A percentile compares a stretch with the other conserved stretches of the same genome.
Conservation (phyloP, 2,888 invertebrate genomes). For the Pardosa pseudoannulata region DNA sequence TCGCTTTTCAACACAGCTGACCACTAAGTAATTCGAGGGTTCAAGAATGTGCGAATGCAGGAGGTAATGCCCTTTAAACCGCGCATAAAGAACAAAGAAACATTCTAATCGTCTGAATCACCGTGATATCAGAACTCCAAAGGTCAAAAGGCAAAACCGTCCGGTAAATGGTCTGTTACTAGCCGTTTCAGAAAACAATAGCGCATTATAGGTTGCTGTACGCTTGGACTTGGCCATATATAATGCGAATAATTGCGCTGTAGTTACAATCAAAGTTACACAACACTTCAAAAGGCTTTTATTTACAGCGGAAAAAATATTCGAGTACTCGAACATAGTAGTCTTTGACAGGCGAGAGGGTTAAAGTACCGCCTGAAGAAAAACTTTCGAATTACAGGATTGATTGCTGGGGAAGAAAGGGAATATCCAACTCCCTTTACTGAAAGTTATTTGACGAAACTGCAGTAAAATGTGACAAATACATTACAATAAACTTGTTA, state of each 20-base stretch:
- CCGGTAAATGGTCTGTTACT: constrained; percentile 2
- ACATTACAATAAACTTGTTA: too few relatives aligned
- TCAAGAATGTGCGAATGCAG: too few relatives aligned
- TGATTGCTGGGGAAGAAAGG: neutral
- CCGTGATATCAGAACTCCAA: constrained; percentile 4
- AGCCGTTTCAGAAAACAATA: neutral
- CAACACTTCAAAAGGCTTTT: neutral
- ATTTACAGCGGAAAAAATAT: neutral
- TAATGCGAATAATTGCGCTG: neutral
- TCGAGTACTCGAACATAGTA: neutral
- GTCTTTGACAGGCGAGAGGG: neutral
- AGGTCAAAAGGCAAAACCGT: constrained; percentile 10
- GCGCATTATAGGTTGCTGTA: neutral
- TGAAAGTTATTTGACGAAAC: too few relatives aligned
- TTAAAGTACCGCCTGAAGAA: neutral
- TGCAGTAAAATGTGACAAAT: too few relatives aligned
- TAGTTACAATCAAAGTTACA: neutral
- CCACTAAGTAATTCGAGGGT: too few relatives aligned
- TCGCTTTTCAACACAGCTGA: too few relatives aligned
- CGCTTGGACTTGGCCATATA: neutral
- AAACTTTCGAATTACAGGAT: neutral
- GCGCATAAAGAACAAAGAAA: constrained; percentile 6
- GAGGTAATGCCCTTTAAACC: constrained; percentile 3
- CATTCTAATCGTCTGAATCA: constrained; percentile 12
- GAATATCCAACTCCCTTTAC: too few relatives aligned